Percentiles rank a stretch among this genome's conserved stretches.
phyloP scores from a whole-genome alignment of 2,797 vertebrate genomes.

The Phataginus tetradactyla region DNA sequence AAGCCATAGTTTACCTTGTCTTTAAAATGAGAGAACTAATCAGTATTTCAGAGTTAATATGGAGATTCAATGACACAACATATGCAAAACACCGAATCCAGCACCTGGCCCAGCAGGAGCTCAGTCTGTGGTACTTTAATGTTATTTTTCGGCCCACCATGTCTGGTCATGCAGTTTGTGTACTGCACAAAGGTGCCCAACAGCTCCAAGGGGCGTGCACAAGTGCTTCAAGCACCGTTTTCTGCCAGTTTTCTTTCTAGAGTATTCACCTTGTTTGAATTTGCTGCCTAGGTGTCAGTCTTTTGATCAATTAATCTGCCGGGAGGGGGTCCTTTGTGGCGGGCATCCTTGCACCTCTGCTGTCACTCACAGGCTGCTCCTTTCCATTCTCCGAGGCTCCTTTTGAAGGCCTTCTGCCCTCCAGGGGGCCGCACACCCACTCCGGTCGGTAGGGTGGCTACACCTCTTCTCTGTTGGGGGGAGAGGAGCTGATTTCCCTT shows the following conservation, averaged over 20 bases:
- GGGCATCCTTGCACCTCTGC: fast-evolving
- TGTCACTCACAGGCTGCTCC: background rate
- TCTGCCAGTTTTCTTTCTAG: background rate
- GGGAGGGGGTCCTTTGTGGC: background rate
- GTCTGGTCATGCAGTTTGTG: background rate
- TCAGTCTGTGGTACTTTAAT: fast-evolving
- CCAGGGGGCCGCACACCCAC: fast-evolving
- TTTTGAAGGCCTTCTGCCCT: background rate
- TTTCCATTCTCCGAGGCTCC: background rate
- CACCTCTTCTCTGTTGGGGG: background rate
- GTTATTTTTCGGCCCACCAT: fast-evolving
- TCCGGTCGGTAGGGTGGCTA: fast-evolving
- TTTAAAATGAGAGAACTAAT: background rate
- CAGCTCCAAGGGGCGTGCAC: fast-evolving
- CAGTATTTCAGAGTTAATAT: background rate
- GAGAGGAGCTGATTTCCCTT: background rate
- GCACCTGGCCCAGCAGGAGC: background rate
- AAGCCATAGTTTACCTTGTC: background rate
- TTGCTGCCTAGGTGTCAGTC: background rate
- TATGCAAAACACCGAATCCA: too few species aligned
- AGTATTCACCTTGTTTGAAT: background rate
- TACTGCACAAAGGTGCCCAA: background rate
- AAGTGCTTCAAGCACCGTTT: background rate
- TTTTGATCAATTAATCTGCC: background rate
- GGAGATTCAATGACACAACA: background rate